Conservation (phyloP, 2,888 invertebrate species). For the Bursaphelenchus okinawaensis region DNA sequence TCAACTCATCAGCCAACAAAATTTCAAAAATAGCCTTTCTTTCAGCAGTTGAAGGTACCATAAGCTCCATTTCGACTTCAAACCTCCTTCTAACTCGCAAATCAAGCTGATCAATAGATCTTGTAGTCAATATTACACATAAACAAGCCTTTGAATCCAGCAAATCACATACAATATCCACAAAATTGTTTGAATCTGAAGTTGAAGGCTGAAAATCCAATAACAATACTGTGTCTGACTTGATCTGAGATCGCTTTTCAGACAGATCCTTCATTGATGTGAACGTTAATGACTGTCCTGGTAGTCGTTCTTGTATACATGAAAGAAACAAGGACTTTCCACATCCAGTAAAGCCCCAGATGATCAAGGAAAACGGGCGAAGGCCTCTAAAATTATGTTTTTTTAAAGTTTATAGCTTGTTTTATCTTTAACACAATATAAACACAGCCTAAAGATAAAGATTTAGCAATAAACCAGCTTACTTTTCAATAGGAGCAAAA, state of each 20-base stretch:
- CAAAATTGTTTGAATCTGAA: slow-evolving; percentile 7
- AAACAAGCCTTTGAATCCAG: slow-evolving; percentile 7
- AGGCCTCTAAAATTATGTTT: slow-evolving; percentile 11
- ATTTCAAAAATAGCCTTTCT: slow-evolving; percentile 32
- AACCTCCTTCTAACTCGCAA: slow-evolving; percentile 40
- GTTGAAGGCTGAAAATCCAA: slow-evolving; percentile 18
- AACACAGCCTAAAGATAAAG: not conserved
- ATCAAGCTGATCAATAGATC: slow-evolving; percentile 36
- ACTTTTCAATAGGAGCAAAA: slow-evolving; percentile 24
- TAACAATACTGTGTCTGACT: slow-evolving; percentile 8
- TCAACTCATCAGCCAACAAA: slow-evolving; percentile 12
- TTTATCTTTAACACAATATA: not conserved
- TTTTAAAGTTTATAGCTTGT: not conserved
- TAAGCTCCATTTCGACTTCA: slow-evolving; percentile 36
- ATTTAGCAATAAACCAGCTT: not conserved
- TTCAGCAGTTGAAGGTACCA: slow-evolving; percentile 31
- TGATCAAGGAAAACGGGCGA: slow-evolving; percentile 34
- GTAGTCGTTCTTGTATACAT: slow-evolving; percentile 18
- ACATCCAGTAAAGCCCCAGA: slow-evolving; percentile 47
- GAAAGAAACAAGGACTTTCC: slow-evolving; percentile 43
- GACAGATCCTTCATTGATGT: slow-evolving; percentile 3
- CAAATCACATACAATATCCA: slow-evolving; percentile 12
- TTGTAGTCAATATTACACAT: slow-evolving; percentile 32
- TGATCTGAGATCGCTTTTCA: slow-evolving; percentile 12
- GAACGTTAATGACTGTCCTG: not conserved